Conservation (phyloP, 2,797 vertebrate species). For the Uromys caudimaculatus region DNA sequence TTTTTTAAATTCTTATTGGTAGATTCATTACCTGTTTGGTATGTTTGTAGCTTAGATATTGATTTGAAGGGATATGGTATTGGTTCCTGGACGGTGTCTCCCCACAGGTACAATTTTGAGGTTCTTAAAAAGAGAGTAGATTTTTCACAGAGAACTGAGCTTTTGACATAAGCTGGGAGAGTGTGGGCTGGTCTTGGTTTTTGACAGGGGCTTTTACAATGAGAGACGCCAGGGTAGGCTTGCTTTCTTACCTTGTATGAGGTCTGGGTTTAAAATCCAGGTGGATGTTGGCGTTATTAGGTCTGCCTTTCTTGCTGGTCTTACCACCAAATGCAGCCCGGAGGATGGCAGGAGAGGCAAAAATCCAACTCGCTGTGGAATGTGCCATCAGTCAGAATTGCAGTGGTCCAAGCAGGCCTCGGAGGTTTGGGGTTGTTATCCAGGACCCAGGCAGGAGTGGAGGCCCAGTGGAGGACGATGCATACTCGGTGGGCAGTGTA, state of each 20-base stretch:
- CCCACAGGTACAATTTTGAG: slow-evolving; percentile 72
- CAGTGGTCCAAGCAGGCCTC: neutral
- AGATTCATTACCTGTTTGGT: slow-evolving; percentile 76
- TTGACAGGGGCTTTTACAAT: slow-evolving; percentile 53
- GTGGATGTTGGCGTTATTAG: slow-evolving; percentile 68
- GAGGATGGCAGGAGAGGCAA: slow-evolving; percentile 66
- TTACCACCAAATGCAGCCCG: slow-evolving; percentile 60
- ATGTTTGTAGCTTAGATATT: slow-evolving; percentile 80
- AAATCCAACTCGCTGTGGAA: slow-evolving; percentile 77
- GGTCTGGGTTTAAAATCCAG: slow-evolving; percentile 71
- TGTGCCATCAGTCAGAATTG: slow-evolving; percentile 35
- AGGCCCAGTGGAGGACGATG: neutral
- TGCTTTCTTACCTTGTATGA: slow-evolving; percentile 15
- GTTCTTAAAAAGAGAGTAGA: slow-evolving; percentile 74
- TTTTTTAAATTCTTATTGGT: slow-evolving; percentile 71
- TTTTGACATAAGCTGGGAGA: slow-evolving; percentile 10
- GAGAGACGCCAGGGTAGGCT: slow-evolving; percentile 13
- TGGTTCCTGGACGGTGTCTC: slow-evolving; percentile 69
- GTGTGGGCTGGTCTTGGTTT: slow-evolving; percentile 18
- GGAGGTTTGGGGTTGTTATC: slow-evolving; percentile 35
- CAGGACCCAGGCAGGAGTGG: slow-evolving; percentile 39
- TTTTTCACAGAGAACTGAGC: neutral
- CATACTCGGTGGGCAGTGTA: slow-evolving; percentile 56
- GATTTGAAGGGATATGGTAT: slow-evolving; percentile 69
- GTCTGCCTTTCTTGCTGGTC: slow-evolving; percentile 68